Conservation (phyloP, 2,888 invertebrate genomes). For the Malacosoma neustria region DNA sequence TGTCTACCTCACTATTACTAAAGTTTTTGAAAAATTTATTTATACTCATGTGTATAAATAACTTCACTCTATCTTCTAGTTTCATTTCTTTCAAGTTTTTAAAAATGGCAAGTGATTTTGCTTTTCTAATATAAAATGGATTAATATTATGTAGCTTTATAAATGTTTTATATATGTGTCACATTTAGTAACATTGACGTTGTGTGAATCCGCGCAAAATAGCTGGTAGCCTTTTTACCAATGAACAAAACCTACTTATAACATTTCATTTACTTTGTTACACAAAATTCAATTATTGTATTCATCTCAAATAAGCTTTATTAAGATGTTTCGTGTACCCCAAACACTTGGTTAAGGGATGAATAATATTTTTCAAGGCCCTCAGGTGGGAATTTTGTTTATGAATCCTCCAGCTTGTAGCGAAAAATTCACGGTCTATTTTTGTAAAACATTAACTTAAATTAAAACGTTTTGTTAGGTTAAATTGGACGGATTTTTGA, state of each 20-base stretch:
- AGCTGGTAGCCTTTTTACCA: no score
- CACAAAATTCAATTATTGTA: background rate
- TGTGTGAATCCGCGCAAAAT: no score
- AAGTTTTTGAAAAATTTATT: no score
- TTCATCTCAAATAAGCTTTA: background rate
- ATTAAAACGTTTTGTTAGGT: slow-evolving; percentile 3
- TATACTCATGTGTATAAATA: no score
- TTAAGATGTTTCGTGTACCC: slow-evolving; percentile 6
- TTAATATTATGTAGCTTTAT: no score
- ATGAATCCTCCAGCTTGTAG: slow-evolving; percentile 21
- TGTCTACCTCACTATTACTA: no score
- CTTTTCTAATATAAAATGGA: no score
- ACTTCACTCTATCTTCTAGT: no score
- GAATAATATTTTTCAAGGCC: slow-evolving; percentile 11
- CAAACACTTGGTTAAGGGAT: slow-evolving; percentile 3
- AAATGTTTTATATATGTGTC: no score
- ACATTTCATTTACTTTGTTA: background rate
- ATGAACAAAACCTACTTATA: background rate
- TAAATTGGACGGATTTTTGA: slow-evolving; percentile 1
- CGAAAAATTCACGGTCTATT: slow-evolving; percentile 6
- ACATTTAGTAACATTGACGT: no score
- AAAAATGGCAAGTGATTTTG: no score
- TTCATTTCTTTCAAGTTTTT: no score
- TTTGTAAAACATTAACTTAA: slow-evolving; percentile 1
- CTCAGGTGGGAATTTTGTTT: slow-evolving; percentile 47